Base-by-base conservation (phyloP, 1,140 invertebrate species). In the Trialeurodes vaporariorum region DNA sequence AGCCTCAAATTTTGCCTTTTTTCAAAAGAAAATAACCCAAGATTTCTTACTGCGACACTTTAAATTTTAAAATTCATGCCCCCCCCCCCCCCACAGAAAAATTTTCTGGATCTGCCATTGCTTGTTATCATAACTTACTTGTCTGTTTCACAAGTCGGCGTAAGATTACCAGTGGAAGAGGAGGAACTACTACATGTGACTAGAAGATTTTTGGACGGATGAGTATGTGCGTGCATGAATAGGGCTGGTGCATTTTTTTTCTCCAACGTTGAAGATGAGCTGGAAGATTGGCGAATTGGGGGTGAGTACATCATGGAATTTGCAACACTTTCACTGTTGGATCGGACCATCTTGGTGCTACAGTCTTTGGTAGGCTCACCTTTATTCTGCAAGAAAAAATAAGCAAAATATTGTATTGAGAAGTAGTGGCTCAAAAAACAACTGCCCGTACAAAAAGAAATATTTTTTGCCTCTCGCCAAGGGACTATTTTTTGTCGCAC, bases 301-400 rank as follows among this genome's bases (percentile, higher is more conserved):
- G 73, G 72, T 80, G 82, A 60, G 79, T 75, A 67, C 76, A 79
- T 59, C 81, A 78, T 12, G 75, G 77, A 65, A 77, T 78, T 69
- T 59, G 67, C 66, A 69, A 76, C 64, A 74, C 76, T 70, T 72
- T 77, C 78, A 73, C 76, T 78, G 68, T 79, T 81, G 60, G 76
- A 82, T 76, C 76, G 76, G 60, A 75, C 80, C 60, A 77, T 81
- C 70, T 78, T 81, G 70, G 77, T 82, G 79, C 77, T 49, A 49
- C 34, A 49, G 34, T 49, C 34, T 17, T 49, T 49, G 5, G 34
- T 49, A 9, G 34, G 34, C 34, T 49, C 34, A 49, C 83, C 75
- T 79, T 83, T 79, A 76, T 79, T 70, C 81, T 83, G 64, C 74
- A 75, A 59, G 77, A 61, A 67, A 78, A 77, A n/a, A n/a, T n/a